Evolutionary conservation across 1,140 invertebrate species (phyloP), one percentile per base, ranked within the genome.

Genomic region (Aporrectodea caliginosa): DNA sequence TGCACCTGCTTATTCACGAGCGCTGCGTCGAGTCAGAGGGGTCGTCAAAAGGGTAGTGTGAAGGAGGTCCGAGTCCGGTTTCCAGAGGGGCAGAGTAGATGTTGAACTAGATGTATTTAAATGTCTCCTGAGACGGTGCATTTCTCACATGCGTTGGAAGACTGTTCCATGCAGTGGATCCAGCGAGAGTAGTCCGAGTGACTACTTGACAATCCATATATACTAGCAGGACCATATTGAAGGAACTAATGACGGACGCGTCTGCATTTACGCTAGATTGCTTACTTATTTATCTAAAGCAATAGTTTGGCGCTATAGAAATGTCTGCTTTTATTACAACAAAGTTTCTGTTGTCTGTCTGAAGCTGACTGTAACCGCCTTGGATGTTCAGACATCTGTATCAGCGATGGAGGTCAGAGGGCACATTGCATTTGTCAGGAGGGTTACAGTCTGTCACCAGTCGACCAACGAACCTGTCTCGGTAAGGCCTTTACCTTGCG

Each of bases 381-480:
- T 29, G 29, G 27, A 16, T 77, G 75, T 69, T n/a, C 35, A 27
- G 35, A 77, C 69, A n/a, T 77, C 27, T 77, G 75, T 2, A 69
- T 77, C n/a, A 77, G 75, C 29, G 31, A 30, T 16, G 75, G 35
- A 0, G 68, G 68, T 30, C 32, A 35, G 6, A 43, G 29, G 31
- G 35, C 29, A 2, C 27, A 43, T 31, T 77, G 75, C 35, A 58
- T 69, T 29, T 77, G 75, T 27, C 33, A 35, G n/a, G 33, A 77
- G 35, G 75, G 69, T 27, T 77, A 29, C 75, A 69, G 43, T 16
- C 35, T 77, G 34, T 35, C 31, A 2, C 12, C 29, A 68, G 75
- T 32, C 34, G 68, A 77, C 75, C 30, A 33, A 14, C 33, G 43
- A 27, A 33, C 73, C 16, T 75, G 73, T 33, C 27, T 35, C 33